Evolutionary conservation across 1,140 invertebrate species (phyloP).

Genomic region (Calephelis virginiensis): DNA sequence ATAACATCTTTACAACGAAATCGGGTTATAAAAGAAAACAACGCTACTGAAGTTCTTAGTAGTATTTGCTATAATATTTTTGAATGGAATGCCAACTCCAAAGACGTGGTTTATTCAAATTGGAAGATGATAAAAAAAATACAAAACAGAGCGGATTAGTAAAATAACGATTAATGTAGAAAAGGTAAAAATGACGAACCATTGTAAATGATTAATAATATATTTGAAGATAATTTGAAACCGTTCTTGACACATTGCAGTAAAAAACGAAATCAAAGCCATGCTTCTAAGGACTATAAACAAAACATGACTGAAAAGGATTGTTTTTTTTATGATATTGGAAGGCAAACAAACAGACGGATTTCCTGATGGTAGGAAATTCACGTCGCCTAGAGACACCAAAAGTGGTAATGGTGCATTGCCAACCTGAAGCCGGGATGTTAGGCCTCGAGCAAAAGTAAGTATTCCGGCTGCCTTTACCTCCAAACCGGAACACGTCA

Average conservation of each 20-base stretch:
- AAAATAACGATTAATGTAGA: conserved; percentile 10
- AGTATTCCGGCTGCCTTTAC: too few species aligned
- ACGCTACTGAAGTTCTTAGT: not conserved
- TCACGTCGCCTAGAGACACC: too few species aligned
- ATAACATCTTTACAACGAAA: conserved; percentile 5
- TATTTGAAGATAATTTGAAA: conserved; percentile 4
- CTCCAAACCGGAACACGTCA: too few species aligned
- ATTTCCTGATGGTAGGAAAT: too few species aligned
- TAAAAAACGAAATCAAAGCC: conserved; percentile 1
- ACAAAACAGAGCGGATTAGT: conserved; percentile 1
- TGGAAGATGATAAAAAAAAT: not conserved
- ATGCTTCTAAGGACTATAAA: conserved; percentile 10
- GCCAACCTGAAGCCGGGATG: too few species aligned
- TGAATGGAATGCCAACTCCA: conserved; percentile 13
- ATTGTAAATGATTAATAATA: not conserved
- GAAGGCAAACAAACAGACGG: too few species aligned
- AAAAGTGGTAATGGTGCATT: too few species aligned
- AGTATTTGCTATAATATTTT: too few species aligned
- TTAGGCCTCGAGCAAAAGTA: too few species aligned
- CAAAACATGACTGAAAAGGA: conserved; percentile 18
- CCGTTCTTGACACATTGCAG: conserved; percentile 5
- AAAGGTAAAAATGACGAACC: conserved; percentile 7
- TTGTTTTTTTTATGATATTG: too few species aligned
- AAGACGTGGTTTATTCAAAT: not conserved
- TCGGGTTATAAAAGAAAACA: conserved; percentile 6